phyloP scores from a whole-genome alignment of 2,113 vertebrate genomes.

The Carettochelys insculpta region DNA sequence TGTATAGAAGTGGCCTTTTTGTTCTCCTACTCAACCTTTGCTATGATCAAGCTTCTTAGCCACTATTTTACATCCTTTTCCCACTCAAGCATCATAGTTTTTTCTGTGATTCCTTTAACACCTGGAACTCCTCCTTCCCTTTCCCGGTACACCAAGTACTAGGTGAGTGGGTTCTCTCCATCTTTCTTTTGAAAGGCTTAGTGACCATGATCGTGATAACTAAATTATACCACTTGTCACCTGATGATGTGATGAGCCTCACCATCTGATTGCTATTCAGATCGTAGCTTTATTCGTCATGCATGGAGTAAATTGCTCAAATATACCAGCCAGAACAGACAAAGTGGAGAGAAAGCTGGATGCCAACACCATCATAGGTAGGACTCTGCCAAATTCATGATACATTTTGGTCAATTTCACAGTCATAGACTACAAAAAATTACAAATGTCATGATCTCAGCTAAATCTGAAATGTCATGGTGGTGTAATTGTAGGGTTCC shows the following conservation, averaged over 20 bases:
- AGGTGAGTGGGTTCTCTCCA: background rate
- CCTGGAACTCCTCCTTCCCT: background rate
- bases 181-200: background rate
- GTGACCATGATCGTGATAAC: background rate
- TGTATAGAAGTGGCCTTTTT: too few relatives aligned
- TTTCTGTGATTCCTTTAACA: background rate
- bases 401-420: too few relatives aligned
- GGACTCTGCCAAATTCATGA: too few relatives aligned
- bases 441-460: too few relatives aligned
- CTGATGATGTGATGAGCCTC: background rate
- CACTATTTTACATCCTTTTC: background rate
- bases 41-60: background rate
- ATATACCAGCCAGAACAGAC: background rate
- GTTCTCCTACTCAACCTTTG: background rate
- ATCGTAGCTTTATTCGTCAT: background rate
- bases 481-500: too few relatives aligned
- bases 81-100: background rate
- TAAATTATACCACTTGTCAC: background rate
- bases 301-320: background rate
- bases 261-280: background rate
- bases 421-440: too few relatives aligned
- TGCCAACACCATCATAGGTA: background rate
- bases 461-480: too few relatives aligned
- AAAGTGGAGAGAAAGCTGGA: background rate
- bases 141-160: fast-evolving